Base-by-base conservation (phyloP, 1,140 invertebrate genomes). In the Ceratina japonica region DNA sequence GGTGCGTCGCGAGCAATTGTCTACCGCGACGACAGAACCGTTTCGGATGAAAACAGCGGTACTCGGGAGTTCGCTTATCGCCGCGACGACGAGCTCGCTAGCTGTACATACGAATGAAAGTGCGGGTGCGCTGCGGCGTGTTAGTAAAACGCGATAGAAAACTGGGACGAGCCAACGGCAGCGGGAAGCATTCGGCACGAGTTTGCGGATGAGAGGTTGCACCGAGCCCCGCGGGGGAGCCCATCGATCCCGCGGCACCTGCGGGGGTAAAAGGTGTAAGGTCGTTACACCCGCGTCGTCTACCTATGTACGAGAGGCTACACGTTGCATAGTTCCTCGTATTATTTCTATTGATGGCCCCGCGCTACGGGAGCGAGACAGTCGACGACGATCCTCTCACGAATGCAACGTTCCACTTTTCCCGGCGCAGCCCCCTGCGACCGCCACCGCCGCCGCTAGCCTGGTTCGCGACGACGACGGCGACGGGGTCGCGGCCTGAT, bases 321-420 rank as follows among this genome's bases (percentile, higher is more conserved):
- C 78, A 79, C n/a, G n/a, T 75, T 62, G 79, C 68, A 63, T 72
- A 81, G 72, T 86, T 75, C 71, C 74, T 66, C 68, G 81, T 80
- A 83, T 85, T 86, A 86, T 86, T 86, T 27, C 78, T 83, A 86
- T 86, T 86, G 84, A 83, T 81, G 84, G 68, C 62, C 65, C 58
- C 66, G 73, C 24, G 73, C 24, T 52, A 37, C 59, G 31, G 37
- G 24, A 27, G 64, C 66, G 66, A 75, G 70, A 62, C 68, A 78
- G 52, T 10, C 78, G 68, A 77, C 62, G 61, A 79, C 44, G n/a
- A n/a, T n/a, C n/a, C n/a, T 75, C 79, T 76, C 75, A 75, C 80
- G 71, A 85, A 81, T 77, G 83, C 78, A 81, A 66, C 27, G 83
- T 58, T 85, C 84, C 61, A 85, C 79, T 84, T 44, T 85, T 81